Base-by-base conservation (phyloP, 1,140 invertebrate species). In the Magallana gigas region DNA sequence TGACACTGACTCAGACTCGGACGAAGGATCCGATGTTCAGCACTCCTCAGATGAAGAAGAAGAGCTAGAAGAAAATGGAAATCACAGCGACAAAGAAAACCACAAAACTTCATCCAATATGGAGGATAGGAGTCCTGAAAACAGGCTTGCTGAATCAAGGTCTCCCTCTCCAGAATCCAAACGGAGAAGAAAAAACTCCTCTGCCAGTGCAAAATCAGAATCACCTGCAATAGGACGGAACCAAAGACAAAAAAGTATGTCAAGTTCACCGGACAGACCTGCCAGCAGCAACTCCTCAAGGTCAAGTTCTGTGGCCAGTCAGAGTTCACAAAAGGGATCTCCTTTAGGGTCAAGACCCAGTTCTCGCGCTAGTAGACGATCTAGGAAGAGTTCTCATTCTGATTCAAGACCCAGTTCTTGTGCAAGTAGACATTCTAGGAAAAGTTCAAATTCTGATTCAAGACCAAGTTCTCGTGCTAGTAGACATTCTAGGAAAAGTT, bases 161-260 rank as follows among this genome's bases (percentile, higher is more conserved):
- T 85, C 84, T 36, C 29, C 84, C 11, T 85, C 84, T 57, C 84
- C 84, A 18, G 84, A 85, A 8, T 18, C 71, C 23, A 76, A 29
- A 76, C 57, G 62, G 12, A 36, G 64, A 18, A 8, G 84, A 6
- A 71, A 48, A 23, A 48, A 57, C 12, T 48, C 36, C 8, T 76
- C 62, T 9, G 7, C 68, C 2, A 18, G 36, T 48, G 36, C 36
- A 48, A 48, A 48, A 48, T 71, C 56, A 71, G 84, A 85, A 18
- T 85, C 64, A 5, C 60, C 48, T 18, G 9, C 18, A 85, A 76
- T 9, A 9, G 9, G 14, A 8, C 57, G 23, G 23, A 76, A 76
- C 36, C 23, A 76, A 76, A 29, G 11, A 29, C 23, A 76, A 23
- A 12, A 36, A 36, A 76, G 23, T 76, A 8, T 11, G 11, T 57